Evolutionary conservation across 2,888 invertebrate species (phyloP).

Genomic region (Branchinecta sandiegonensis): DNA sequence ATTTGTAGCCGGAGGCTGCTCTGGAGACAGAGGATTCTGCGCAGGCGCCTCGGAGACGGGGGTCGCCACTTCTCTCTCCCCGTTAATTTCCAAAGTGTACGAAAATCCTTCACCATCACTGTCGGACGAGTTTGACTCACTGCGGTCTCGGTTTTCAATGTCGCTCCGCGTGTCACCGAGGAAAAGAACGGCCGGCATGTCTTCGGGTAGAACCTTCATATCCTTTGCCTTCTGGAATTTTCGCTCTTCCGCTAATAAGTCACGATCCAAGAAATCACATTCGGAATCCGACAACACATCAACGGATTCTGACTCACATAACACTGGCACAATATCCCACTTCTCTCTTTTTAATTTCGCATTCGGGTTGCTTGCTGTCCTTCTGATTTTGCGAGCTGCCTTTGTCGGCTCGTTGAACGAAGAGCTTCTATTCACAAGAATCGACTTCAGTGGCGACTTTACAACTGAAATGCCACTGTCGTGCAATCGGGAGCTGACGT

Average conservation of each 20-base stretch:
- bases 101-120: constrained; percentile 11
- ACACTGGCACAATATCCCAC: constrained; percentile 2
- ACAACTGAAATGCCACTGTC: not conserved
- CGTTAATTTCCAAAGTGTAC: not conserved
- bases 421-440: not conserved
- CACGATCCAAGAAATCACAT: constrained; percentile 13
- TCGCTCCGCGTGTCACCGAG: not conserved
- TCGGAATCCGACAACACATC: constrained; percentile 3
- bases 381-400: not conserved
- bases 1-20: no score
- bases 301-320: constrained; percentile 4
- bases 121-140: not conserved
- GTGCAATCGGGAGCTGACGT: not conserved
- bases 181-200: not conserved
- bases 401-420: constrained; percentile 2
- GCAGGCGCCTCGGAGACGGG: not conserved
- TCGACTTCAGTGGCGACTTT: not conserved
- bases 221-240: not conserved
- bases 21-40: no score
- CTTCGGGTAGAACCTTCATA: constrained; percentile 9
- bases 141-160: not conserved
- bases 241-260: constrained; percentile 6
- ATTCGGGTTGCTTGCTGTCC: constrained; percentile 9
- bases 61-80: not conserved
- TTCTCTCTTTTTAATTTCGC: not conserved